Evolutionary conservation across 2,888 invertebrate genomes (phyloP).

Genomic region (Lissocephala sabroskyi): DNA sequence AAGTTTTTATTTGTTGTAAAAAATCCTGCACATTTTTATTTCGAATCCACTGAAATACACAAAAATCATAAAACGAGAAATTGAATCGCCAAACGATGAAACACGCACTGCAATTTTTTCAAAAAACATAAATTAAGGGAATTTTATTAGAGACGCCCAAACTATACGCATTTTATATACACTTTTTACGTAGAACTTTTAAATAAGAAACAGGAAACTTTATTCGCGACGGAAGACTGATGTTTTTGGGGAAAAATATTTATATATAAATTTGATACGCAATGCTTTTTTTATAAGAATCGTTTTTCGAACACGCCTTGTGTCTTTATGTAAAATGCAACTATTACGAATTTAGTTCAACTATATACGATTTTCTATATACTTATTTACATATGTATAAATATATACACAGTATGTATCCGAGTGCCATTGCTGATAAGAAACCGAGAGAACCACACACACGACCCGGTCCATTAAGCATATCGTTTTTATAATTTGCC

Average conservation of each 20-base stretch:
- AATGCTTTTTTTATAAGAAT: constrained; percentile 44
- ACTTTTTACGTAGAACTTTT: constrained; percentile 52
- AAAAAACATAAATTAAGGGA: constrained; percentile 22
- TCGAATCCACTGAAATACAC: constrained; percentile 5
- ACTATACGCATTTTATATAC: constrained; percentile 39
- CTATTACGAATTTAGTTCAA: constrained; percentile 57
- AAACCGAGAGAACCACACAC: not conserved
- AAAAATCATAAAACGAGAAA: constrained; percentile 17
- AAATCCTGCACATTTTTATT: not conserved
- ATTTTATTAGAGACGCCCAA: constrained; percentile 36
- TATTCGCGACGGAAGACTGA: constrained; percentile 56
- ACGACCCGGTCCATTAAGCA: constrained; percentile 45
- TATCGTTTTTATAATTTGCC: constrained; percentile 50
- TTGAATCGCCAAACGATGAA: constrained; percentile 56
- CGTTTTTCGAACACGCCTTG: constrained; percentile 40
- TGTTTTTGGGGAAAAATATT: constrained; percentile 49
- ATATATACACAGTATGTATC: constrained; percentile 26
- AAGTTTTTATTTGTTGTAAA: not conserved
- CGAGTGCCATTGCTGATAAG: constrained; percentile 47
- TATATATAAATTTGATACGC: constrained; percentile 21
- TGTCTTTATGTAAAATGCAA: constrained; percentile 40
- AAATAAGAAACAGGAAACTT: constrained; percentile 32
- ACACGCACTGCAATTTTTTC: constrained; percentile 38
- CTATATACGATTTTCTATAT: constrained; percentile 54
- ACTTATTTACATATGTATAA: constrained; percentile 12